Percentiles rank a stretch among this genome's conserved stretches.
These are phyloP conservation scores for Cerastis rubricosa DNA, from an alignment of 2,888 invertebrate species.

Conservation along the genomic window DNA sequence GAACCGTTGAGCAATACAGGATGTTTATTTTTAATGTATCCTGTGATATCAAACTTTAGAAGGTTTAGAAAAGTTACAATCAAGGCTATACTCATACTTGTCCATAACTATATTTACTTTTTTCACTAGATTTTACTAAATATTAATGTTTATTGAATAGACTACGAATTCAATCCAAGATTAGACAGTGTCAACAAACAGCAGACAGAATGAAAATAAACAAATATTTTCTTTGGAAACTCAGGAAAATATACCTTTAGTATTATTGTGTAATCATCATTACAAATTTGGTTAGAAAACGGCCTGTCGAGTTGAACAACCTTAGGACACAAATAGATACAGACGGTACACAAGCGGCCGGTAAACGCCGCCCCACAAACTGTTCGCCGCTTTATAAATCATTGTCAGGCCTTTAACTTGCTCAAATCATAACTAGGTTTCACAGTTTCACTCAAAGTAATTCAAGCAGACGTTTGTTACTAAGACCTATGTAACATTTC, in stretches of 20 bases:
- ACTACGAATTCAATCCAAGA: not conserved
- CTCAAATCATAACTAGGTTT: constrained; percentile 34
- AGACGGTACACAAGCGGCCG: constrained; percentile 75
- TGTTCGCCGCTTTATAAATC: constrained; percentile 70
- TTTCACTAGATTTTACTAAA: not conserved
- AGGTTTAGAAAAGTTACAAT: not conserved
- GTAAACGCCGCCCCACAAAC: constrained; percentile 74
- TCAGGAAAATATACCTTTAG: not conserved
- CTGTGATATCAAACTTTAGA: not conserved
- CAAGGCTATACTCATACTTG: constrained; percentile 22
- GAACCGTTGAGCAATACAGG: not conserved
- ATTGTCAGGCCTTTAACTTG: constrained; percentile 45
- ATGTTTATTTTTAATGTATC: not conserved
- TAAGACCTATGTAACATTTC: not conserved
- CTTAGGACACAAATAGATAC: constrained; percentile 85
- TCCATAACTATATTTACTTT: not conserved
- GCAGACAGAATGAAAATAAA: not conserved
- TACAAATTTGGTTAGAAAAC: constrained; percentile 48
- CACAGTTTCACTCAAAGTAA: constrained; percentile 2
- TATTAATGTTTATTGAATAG: not conserved
- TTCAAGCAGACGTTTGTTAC: not conserved
- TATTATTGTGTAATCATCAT: constrained; percentile 59
- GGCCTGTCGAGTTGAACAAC: constrained; percentile 85
- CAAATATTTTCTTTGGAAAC: not conserved
- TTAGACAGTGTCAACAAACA: not conserved